Percentiles rank a stretch among this genome's conserved stretches.
These are phyloP conservation scores for Neoaliturus tenellus DNA, from an alignment of 2,888 invertebrate genomes.

Conservation along the genomic window DNA sequence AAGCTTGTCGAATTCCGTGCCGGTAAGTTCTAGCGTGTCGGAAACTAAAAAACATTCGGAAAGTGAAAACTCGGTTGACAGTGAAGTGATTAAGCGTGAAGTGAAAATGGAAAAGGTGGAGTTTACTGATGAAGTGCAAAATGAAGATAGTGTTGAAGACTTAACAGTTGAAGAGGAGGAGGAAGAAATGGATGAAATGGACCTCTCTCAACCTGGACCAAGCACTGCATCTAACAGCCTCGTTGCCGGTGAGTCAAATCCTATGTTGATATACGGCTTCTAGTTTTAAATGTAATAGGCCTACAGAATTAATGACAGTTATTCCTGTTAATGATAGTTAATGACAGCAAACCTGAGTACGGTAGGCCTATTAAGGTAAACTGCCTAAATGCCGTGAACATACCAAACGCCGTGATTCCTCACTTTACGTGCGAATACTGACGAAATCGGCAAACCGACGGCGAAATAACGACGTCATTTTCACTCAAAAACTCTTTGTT, in stretches of 20 bases:
- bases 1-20: not conserved
- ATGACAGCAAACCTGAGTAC: too few relatives aligned
- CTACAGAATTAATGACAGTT: too few relatives aligned
- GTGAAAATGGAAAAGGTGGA: conserved; percentile 60
- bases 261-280: too few relatives aligned
- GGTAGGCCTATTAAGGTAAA: too few relatives aligned
- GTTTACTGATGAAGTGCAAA: conserved; percentile 69
- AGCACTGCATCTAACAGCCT: conserved; percentile 60
- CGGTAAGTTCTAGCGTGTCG: not conserved
- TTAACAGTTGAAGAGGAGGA: conserved; percentile 84
- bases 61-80: conserved; percentile 45
- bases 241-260: conserved; percentile 32
- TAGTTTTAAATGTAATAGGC: too few relatives aligned
- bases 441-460: too few relatives aligned
- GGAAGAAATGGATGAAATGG: conserved; percentile 76
- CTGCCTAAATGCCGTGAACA: too few relatives aligned
- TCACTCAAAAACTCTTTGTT: too few relatives aligned
- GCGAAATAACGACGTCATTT: too few relatives aligned
- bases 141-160: conserved; percentile 88
- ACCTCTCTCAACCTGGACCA: conserved; percentile 69
- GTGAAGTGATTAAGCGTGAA: conserved; percentile 54
- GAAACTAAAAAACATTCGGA: conserved; percentile 14
- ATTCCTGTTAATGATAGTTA: too few relatives aligned
- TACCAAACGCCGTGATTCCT: too few relatives aligned
- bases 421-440: too few relatives aligned